Base-by-base conservation (phyloP, 2,797 vertebrate species). In the Myioborus miniatus region DNA sequence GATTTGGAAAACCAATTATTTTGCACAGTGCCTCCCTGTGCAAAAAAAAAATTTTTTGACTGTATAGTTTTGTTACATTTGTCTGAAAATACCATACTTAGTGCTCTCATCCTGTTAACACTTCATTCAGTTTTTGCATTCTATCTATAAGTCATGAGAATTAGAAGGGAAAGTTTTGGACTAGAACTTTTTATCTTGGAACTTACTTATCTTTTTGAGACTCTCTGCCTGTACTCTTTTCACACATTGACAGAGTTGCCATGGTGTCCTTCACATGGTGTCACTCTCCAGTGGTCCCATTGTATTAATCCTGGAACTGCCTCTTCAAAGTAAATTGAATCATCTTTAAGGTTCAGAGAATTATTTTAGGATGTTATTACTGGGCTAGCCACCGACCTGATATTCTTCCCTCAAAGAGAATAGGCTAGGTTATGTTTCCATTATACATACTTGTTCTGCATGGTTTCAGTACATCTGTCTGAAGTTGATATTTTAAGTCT, bases 281-380 rank as follows among this genome's bases (percentile, higher is more conserved):
- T 86, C 56, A 86, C 82, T 88, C 76, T 89, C 52, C 87, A 79
- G 70, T 78, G 39, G 39, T 85, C 58, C 49, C 14, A 37, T 71
- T 93, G 78, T 92, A 83, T 83, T 89, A 91, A 68, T 92, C 47
- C 62, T 91, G 55, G 58, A 92, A 47, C 58, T 65, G 50, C 36
- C n/a, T 93, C 50, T 91, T 90, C 69, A 69, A 58, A 89, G 68
- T 64, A 90, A 94, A 93, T 83, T 78, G 59, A 76, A 56, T 87
- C 43, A 72, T 92, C 82, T 94, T 88, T 86, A 91, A 94, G 75
- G 56, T 93, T 95, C 90, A 87, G 77, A 88, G 69, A 91, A 87
- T 88, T 85, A 72, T 91, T 92, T 81, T 71, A 72, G 82, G 47
- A 47, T 92, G 30, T 81, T 92, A 56, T 81, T 95, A 52, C 69